phyloP scores from a whole-genome alignment of 1,140 invertebrate species.

The Brachionus asplanchnoidis region DNA sequence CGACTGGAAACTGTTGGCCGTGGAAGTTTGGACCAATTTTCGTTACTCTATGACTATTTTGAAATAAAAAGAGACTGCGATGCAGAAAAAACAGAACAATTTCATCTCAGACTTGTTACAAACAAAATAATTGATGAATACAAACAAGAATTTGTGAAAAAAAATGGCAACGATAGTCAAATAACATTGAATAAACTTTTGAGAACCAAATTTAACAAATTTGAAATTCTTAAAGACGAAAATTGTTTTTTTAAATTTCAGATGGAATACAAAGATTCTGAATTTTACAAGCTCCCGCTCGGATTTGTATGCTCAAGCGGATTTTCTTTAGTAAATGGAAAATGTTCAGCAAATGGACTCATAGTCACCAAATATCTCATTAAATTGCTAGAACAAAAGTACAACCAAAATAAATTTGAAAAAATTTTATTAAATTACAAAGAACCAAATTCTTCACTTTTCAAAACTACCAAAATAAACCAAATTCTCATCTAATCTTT shows the following conservation, averaged over 20 bases:
- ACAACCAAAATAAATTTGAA: not conserved
- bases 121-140: constrained; percentile 7
- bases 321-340: constrained; percentile 13
- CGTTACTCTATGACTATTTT: not conserved
- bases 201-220: constrained; percentile 26
- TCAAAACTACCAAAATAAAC: constrained; percentile 20
- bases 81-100: not conserved
- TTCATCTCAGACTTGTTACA: constrained; percentile 1
- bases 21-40: constrained; percentile 12
- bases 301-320: constrained; percentile 21
- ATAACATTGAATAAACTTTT: not conserved
- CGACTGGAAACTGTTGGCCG: not conserved
- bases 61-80: not conserved
- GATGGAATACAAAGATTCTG: not conserved
- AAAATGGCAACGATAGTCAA: not conserved
- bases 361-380: not conserved
- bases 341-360: constrained; percentile 25
- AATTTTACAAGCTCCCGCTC: not conserved
- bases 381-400: not conserved
- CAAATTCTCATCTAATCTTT: not conserved
- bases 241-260: not conserved
- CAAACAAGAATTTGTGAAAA: not conserved
- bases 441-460: constrained; percentile 1
- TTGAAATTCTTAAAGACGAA: constrained; percentile 17
- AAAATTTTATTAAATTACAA: constrained; percentile 1